Evolutionary conservation across 2,113 vertebrate genomes (phyloP), one percentile per base, ranked within the genome.

Genomic region (Grus americana): DNA sequence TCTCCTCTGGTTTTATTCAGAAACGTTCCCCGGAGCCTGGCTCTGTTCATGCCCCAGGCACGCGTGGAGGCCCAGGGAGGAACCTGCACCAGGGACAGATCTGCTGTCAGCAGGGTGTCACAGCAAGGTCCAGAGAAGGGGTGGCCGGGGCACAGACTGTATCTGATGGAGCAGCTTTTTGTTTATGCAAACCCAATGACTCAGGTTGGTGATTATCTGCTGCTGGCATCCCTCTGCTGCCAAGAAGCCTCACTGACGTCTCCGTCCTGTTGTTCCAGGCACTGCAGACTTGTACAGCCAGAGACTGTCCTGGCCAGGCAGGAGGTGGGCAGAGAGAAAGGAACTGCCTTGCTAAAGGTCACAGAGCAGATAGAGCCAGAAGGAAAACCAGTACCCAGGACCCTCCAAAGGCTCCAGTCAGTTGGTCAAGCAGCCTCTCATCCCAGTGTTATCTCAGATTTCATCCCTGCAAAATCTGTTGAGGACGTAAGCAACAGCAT

Each of bases 1-100:
- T 97, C 94, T 94, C 70, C 20, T 38, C 76, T 50, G 84, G 38
- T 72, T 95, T 94, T 90, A 24, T 88, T 83, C 94, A 59, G 46
- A 79, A 90, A 55, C 2, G 0, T 87, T 90, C 86, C 84, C 86
- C 0, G 0, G 42, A 87, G 78, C 58, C 84, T 21, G 16, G 90
- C 67, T n/a, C 72, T 47, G 30, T 50, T 86, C 34, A 4, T 73
- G 78, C 74, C 92, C 73, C 46, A 15, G 63, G 58, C 9, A 0
- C 20, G 82, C 20, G 38, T 44, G 10, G 86, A 54, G 79, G 38
- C 21, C 24, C 44, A 6, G 49, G 44, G 50, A 85, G 32, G 73
- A 84, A 13, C 44, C 72, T 65, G 79, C 72, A 34, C 29, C 5
- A 3, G 78, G 79, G 70, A 87, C 80, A 66, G 91, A 46, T 46